Evolutionary conservation across 2,888 invertebrate genomes (phyloP).

Genomic region (Oligia fasciuncula): DNA sequence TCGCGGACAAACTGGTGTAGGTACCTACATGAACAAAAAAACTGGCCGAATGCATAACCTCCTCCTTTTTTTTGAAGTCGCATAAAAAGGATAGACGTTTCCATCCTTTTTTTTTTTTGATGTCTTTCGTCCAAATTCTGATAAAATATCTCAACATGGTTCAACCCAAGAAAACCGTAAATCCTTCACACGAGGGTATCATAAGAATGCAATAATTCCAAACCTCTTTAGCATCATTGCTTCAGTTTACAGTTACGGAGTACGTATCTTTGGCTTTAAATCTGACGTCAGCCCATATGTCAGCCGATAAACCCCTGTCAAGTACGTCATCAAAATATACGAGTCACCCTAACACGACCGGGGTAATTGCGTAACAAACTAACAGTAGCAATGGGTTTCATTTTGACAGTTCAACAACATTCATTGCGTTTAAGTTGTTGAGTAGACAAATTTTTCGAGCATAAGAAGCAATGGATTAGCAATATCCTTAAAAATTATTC

Average conservation of each 20-base stretch:
- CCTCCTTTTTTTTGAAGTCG: neutral
- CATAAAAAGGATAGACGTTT: neutral
- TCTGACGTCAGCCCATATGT: neutral
- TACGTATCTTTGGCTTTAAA: neutral
- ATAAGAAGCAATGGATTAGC: too few species aligned
- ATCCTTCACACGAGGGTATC: neutral
- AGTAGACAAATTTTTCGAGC: too few species aligned
- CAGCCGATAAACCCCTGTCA: neutral
- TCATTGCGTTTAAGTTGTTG: too few species aligned
- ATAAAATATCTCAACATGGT: neutral
- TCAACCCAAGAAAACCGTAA: neutral
- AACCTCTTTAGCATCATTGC: neutral
- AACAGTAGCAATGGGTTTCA: too few species aligned
- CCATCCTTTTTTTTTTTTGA: neutral
- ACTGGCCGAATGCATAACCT: neutral
- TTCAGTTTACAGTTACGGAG: neutral
- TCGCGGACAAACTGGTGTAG: neutral
- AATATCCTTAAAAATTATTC: too few species aligned
- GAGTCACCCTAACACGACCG: neutral
- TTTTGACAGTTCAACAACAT: too few species aligned
- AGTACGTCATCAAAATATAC: neutral
- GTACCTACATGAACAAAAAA: too few species aligned
- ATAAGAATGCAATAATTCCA: neutral
- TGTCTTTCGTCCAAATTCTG: neutral
- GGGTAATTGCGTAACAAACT: too few species aligned